These are phyloP conservation scores for Catagonus wagneri DNA, from an alignment of 2,113 vertebrate species.

Conservation along the genomic window DNA sequence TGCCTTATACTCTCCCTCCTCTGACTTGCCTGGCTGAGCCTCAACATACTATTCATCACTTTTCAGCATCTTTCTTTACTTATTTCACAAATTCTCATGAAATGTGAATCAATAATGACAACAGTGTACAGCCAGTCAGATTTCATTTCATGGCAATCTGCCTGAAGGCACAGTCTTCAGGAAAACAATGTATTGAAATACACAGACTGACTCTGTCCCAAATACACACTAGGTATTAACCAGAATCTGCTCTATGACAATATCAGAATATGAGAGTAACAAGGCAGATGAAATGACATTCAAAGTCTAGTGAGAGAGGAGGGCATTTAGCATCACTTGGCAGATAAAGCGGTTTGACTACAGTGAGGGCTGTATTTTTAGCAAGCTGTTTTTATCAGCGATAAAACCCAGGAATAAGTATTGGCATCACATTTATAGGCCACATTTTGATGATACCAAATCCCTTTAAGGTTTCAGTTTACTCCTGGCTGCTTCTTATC, in stretches of 20 bases:
- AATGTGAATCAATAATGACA: constrained; percentile 49
- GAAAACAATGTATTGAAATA: constrained; percentile 3
- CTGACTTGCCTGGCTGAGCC: not conserved
- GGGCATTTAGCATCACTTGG: not conserved
- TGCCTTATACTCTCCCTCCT: not conserved
- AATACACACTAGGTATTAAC: not conserved
- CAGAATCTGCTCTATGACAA: constrained; percentile 13
- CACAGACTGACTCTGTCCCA: not conserved
- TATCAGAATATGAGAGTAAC: not conserved
- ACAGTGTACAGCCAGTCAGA: not conserved
- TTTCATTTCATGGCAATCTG: constrained; percentile 37
- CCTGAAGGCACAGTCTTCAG: not conserved
- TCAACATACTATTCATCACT: not conserved
- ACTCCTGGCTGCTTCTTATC: not conserved
- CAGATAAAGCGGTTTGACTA: not conserved
- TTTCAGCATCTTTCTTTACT: constrained; percentile 1
- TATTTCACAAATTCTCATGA: not conserved
- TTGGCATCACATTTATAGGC: not conserved
- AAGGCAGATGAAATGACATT: not conserved
- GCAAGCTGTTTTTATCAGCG: not conserved
- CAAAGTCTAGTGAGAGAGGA: not conserved
- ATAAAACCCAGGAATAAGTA: constrained; percentile 14
- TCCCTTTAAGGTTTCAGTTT: not conserved
- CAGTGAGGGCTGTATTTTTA: not conserved
- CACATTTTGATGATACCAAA: not conserved